These are phyloP conservation scores for Scomber colias DNA, from an alignment of 2,113 vertebrate genomes.

Conservation along the genomic window DNA sequence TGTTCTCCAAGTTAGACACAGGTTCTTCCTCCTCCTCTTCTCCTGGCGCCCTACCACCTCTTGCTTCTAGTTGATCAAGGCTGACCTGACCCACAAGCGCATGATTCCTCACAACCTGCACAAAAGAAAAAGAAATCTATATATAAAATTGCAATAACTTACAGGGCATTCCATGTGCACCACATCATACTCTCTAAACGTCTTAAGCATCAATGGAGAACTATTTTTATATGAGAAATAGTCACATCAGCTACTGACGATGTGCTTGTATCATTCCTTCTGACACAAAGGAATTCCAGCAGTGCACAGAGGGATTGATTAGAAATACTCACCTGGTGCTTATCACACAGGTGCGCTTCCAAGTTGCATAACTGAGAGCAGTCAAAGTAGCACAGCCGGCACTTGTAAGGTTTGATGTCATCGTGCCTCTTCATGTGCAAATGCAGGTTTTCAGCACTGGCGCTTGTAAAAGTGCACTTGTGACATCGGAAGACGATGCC, in stretches of 20 bases:
- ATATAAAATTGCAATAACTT: background rate
- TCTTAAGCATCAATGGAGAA: too few species aligned
- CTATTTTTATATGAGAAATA: too few species aligned
- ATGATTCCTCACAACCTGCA: slow-evolving; percentile 75
- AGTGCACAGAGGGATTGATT: background rate
- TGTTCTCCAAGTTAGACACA: background rate
- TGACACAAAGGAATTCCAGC: slow-evolving; percentile 12
- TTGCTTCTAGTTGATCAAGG: slow-evolving; percentile 57
- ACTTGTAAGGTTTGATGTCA: slow-evolving; percentile 71
- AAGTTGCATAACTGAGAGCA: slow-evolving; percentile 63
- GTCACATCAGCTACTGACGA: background rate
- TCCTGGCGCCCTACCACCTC: background rate
- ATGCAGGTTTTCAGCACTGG: slow-evolving; percentile 57
- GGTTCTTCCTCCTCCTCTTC: background rate
- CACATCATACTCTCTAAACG: background rate
- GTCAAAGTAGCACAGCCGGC: slow-evolving; percentile 79
- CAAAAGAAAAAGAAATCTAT: background rate
- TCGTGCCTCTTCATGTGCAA: slow-evolving; percentile 62
- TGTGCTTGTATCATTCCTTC: background rate
- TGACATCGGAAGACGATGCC: slow-evolving; percentile 77
- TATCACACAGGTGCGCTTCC: slow-evolving; percentile 76
- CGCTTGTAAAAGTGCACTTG: slow-evolving; percentile 72
- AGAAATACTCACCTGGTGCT: slow-evolving; percentile 74
- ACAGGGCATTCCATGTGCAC: too few species aligned
- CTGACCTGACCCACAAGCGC: slow-evolving; percentile 76